Percentiles rank a stretch among this genome's conserved stretches.
These are phyloP conservation scores for Gavia stellata DNA, from an alignment of 2,113 vertebrate species.

Conservation along the genomic window DNA sequence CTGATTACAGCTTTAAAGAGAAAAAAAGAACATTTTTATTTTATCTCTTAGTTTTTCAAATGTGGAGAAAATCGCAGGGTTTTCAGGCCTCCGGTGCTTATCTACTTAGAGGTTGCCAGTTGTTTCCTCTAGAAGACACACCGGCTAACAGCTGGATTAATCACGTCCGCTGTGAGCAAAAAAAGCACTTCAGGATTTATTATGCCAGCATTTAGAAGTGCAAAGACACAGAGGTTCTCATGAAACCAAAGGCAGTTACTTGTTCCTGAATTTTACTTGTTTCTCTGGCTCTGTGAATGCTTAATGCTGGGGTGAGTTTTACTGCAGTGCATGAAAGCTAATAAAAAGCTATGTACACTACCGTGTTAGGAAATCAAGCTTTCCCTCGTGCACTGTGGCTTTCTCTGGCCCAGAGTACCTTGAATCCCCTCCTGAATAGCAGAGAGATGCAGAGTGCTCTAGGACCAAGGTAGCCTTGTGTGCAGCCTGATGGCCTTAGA, in stretches of 20 bases:
- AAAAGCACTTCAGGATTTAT: constrained; percentile 1
- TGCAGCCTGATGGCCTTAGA: neutral
- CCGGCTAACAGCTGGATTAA: neutral
- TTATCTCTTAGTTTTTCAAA: neutral
- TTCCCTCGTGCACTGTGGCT: neutral
- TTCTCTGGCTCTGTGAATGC: neutral
- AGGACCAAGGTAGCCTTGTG: neutral
- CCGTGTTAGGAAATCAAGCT: neutral
- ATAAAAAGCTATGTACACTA: neutral
- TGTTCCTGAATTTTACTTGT: neutral
- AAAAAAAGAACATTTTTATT: neutral
- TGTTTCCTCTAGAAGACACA: neutral
- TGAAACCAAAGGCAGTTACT: neutral
- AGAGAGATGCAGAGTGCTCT: neutral
- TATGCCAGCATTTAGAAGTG: neutral
- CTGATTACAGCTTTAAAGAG: neutral
- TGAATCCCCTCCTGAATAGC: neutral
- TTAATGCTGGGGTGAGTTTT: neutral
- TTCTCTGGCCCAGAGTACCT: neutral
- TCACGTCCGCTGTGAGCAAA: neutral
- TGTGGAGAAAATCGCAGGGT: accelerated
- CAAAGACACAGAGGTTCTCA: neutral
- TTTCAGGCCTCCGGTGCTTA: neutral
- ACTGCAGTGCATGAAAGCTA: neutral
- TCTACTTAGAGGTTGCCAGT: neutral